Evolutionary conservation across 1,140 invertebrate genomes (phyloP), one percentile per base, ranked within the genome.

Genomic region (Dreissena polymorpha): DNA sequence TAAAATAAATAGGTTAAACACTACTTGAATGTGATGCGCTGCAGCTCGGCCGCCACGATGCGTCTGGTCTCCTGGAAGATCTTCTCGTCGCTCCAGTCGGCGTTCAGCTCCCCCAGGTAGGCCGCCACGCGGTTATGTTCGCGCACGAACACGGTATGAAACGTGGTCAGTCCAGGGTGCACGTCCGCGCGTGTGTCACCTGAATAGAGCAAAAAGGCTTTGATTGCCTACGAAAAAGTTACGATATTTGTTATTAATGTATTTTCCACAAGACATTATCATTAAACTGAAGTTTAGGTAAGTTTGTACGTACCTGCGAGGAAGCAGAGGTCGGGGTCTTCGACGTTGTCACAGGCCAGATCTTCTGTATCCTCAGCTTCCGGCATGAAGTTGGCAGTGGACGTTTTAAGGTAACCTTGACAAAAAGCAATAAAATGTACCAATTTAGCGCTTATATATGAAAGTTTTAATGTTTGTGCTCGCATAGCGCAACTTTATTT

Each of bases 141-240:
- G 13, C 98, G 93, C 91, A 99, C 95, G 96, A 97, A 99, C 70
- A 99, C 93, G 0, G 98, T 99, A 90, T 99, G 99, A 96, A 99
- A 98, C n/a, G 97, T 95, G 18, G 86, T 51, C 0, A 96, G 94
- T 7, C 97, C 97, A 84, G 96, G 86, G n/a, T 84, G 64, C 60
- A 87, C 85, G 65, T 89, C 87, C 1, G 87, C 95, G 25, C 97
- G 93, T 0, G 98, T 91, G 10, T 97, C 93, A 10, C 89, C 89
- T 90, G 65, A 0, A 78, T 50, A 27, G 60, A 10, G 57, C 64
- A 55, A 2, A 39, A 39, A 39, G 3, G 8, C 39, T 5, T 8
- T 39, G 39, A 39, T 39, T 39, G 39, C 39, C 39, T 39, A 8
- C 39, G 39, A 39, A 39, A 39, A 39, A 39, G 39, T 39, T 39